Evolutionary conservation across 2,797 vertebrate genomes (phyloP), one percentile per base, ranked within the genome.

Genomic region (Pelobates cultripes): DNA sequence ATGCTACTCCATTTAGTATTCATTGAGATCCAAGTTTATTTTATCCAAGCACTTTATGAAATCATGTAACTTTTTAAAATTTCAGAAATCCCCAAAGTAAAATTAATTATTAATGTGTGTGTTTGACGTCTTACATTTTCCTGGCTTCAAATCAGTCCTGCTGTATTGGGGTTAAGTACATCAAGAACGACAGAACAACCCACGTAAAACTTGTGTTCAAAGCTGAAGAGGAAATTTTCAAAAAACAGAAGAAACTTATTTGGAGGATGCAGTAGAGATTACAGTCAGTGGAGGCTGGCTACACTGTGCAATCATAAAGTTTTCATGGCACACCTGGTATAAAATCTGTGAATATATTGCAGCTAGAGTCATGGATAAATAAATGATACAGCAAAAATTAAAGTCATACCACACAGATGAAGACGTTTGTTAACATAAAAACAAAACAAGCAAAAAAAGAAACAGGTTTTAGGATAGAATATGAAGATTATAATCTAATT

Each of bases 311-410:
- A 5, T 74, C 57, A 61, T 74, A 63, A 61, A 74, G 13, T 43
- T 74, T 74, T 74, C 73, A 74, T 74, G 28, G 55, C 42, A n/a
- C 73, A 74, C 73, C 55, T 74, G 73, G 55, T 60, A 74, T 5
- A 13, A 43, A 63, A 74, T 60, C 42, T 74, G 55, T 44, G 14
- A 74, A 74, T 53, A 74, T 55, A 17, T 43, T 73, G 55, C 55
- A 41, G 53, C n/a, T 7, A 41, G 55, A 60, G 57, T 3, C 4
- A 12, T 57, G 9, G 9, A 12, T 57, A 57, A 57, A 57, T 57
- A 57, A 57, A 57, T 57, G 4, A 57, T 57, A 57, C 14, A 15
- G 55, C 14, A 57, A 12, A 57, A 57, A 57, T 12, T 57, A 57
- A 57, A 57, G 14, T 14, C 55, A 57, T 57, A 57, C 9, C 55